Evolutionary conservation across 2,113 vertebrate genomes (phyloP).

Genomic region (Prunella himalayana): DNA sequence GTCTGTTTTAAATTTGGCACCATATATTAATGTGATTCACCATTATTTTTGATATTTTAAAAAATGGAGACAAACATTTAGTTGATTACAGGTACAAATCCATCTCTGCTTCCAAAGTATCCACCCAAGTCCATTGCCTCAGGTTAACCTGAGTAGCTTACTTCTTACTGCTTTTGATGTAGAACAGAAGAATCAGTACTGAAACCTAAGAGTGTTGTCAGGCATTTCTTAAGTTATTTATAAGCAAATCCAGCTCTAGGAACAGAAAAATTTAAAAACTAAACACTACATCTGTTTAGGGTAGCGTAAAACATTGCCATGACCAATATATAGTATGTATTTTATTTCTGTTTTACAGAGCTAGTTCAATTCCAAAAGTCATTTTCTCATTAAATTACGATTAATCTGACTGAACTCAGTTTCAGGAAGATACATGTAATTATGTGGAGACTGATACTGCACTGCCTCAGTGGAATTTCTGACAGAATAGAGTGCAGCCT

Average conservation of each 20-base stretch:
- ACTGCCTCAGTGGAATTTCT: slow-evolving; percentile 53
- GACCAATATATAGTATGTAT: background rate
- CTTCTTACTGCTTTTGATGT: background rate
- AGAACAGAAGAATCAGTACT: background rate
- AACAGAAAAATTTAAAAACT: background rate
- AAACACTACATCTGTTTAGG: background rate
- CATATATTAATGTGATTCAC: background rate
- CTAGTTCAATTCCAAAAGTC: slow-evolving; percentile 16
- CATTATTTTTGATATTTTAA: background rate
- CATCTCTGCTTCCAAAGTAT: background rate
- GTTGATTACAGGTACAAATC: background rate
- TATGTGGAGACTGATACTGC: slow-evolving; percentile 23
- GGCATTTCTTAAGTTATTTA: background rate
- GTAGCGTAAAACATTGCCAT: background rate
- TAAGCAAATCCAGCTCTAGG: background rate
- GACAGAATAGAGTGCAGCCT: background rate
- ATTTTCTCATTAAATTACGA: slow-evolving; percentile 35
- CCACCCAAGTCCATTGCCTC: background rate
- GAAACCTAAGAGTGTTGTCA: background rate
- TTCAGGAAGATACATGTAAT: slow-evolving; percentile 46
- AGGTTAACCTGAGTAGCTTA: background rate
- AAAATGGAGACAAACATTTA: background rate
- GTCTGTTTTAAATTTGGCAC: background rate
- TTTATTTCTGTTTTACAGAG: slow-evolving; percentile 17
- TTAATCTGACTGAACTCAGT: slow-evolving; percentile 36